Evolutionary conservation across 2,113 vertebrate genomes (phyloP).

Genomic region (Sardina pilchardus): DNA sequence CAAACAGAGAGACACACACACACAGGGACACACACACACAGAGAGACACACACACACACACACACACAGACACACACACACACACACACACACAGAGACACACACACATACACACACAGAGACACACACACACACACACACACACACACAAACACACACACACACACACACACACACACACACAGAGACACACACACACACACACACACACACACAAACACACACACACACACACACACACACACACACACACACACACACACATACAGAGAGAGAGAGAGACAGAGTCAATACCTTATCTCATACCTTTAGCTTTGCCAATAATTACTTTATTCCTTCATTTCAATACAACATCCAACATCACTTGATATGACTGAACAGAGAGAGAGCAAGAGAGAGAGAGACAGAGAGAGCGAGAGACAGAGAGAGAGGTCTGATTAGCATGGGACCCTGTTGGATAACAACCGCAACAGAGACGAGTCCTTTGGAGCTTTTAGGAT

Average conservation of each 20-base stretch:
- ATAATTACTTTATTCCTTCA: too few relatives aligned
- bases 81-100: not conserved
- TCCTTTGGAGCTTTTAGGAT: not conserved
- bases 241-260: not conserved
- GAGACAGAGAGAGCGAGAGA: too few relatives aligned
- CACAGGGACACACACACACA: not conserved
- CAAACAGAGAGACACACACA: too few relatives aligned
- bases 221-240: not conserved
- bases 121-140: conserved; percentile 12
- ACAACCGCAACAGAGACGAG: not conserved
- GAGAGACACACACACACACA: conserved; percentile 8
- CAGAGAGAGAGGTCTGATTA: too few relatives aligned
- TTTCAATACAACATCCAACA: too few relatives aligned
- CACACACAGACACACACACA: not conserved
- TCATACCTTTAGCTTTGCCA: too few relatives aligned
- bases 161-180: not conserved
- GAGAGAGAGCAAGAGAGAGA: too few relatives aligned
- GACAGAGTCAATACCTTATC: not conserved
- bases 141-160: too few relatives aligned
- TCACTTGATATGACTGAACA: too few relatives aligned
- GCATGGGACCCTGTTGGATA: too few relatives aligned
- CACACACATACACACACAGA: not conserved
- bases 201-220: not conserved
- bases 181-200: conserved; percentile 16
- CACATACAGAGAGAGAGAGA: too few relatives aligned